Evolutionary conservation across 2,888 invertebrate genomes (phyloP).

Genomic region (Mimumesa dahlbomi): DNA sequence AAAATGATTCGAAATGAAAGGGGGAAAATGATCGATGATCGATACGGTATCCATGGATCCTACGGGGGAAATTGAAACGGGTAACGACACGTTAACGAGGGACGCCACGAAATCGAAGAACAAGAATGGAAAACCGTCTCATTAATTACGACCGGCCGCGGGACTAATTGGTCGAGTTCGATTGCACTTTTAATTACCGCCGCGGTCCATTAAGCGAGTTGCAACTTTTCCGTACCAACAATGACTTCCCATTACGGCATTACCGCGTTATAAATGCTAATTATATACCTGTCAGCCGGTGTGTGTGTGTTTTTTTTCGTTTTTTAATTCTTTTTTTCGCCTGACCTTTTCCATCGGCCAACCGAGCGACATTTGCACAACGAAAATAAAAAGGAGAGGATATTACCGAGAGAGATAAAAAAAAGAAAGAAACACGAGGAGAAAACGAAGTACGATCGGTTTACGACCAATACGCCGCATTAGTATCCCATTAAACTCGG

Average conservation of each 20-base stretch:
- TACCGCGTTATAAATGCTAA: conserved; percentile 58
- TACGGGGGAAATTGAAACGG: conserved; percentile 19
- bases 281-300: conserved; percentile 46
- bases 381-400: conserved; percentile 12
- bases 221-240: conserved; percentile 23
- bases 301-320: too few species aligned
- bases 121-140: conserved; percentile 33
- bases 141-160: conserved; percentile 37
- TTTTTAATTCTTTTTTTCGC: conserved; percentile 26
- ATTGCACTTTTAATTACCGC: conserved; percentile 56
- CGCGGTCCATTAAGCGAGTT: conserved; percentile 31
- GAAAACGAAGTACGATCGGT: conserved; percentile 31
- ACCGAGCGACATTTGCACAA: conserved; percentile 30
- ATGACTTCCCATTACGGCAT: conserved; percentile 39
- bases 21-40: background rate
- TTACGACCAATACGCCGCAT: conserved; percentile 20
- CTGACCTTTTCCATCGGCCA: conserved; percentile 32
- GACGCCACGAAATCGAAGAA: conserved; percentile 13
- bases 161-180: conserved; percentile 53
- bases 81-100: conserved; percentile 56
- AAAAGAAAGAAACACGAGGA: conserved; percentile 11
- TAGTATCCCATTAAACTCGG: conserved; percentile 26
- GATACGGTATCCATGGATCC: too few species aligned
- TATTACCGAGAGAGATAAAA: too few species aligned
- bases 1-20: too few species aligned